Evolutionary conservation across 2,113 vertebrate species (phyloP).

Genomic region (Prolemur simus): DNA sequence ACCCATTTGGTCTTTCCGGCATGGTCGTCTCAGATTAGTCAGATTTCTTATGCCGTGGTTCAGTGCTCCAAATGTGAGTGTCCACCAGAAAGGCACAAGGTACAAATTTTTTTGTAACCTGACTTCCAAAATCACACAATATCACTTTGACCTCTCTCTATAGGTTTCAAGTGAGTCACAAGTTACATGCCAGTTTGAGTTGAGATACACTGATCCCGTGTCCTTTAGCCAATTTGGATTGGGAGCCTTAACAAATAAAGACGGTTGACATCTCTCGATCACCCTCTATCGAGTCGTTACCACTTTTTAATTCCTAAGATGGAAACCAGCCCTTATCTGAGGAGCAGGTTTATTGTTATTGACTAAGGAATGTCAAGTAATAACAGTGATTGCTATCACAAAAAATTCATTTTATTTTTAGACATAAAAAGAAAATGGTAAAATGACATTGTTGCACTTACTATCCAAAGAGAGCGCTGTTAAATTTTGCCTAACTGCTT

Average conservation of each 20-base stretch:
- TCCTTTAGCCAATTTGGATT: not conserved
- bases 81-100: not conserved
- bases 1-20: not conserved
- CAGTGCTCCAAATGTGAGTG: not conserved
- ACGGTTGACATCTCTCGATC: not conserved
- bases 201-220: not conserved
- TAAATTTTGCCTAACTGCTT: not conserved
- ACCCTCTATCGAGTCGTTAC: not conserved
- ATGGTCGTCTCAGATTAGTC: not conserved
- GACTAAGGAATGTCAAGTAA: not conserved
- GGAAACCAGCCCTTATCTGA: not conserved
- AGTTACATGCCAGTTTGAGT: not conserved
- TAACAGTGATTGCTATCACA: not conserved
- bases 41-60: not conserved
- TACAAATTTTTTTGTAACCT: not conserved
- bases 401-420: not conserved
- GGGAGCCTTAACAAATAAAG: not conserved
- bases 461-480: not conserved
- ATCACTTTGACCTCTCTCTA: not conserved
- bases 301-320: not conserved
- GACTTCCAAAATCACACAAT: not conserved
- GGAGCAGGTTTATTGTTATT: not conserved
- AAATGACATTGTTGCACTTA: not conserved
- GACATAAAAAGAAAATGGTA: not conserved
- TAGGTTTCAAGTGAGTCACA: not conserved